Conservation (phyloP, 2,888 invertebrate genomes). For the Coremacera marginata region DNA sequence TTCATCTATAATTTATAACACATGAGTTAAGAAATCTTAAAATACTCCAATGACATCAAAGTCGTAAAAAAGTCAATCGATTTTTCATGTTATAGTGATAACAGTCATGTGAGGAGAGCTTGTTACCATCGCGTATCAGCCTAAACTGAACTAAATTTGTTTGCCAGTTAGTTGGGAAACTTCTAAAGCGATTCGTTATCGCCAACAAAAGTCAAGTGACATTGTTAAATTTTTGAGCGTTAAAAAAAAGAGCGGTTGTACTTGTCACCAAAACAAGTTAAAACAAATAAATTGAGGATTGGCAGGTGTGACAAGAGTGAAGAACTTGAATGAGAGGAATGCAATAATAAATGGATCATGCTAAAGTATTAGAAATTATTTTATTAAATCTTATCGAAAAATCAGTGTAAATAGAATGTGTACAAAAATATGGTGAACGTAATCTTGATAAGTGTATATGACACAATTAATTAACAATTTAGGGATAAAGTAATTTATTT, state of each 20-base stretch:
- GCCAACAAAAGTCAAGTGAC: not conserved
- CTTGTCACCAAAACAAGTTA: not conserved
- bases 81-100: too few relatives aligned
- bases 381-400: constrained; percentile 14
- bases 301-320: not conserved
- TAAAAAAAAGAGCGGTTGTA: not conserved
- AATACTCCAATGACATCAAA: too few relatives aligned
- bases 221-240: not conserved
- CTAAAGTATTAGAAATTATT: not conserved
- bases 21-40: too few relatives aligned
- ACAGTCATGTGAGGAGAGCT: too few relatives aligned
- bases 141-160: too few relatives aligned
- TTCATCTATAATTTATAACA: too few relatives aligned
- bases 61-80: too few relatives aligned
- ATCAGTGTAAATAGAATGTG: not conserved
- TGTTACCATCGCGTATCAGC: too few relatives aligned
- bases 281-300: not conserved
- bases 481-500: not conserved
- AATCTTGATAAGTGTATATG: constrained; percentile 9
- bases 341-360: not conserved
- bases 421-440: not conserved
- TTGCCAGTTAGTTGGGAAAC: not conserved
- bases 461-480: constrained; percentile 25
- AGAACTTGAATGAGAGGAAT: not conserved
- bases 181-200: constrained; percentile 4